Percentiles rank a stretch among this genome's conserved stretches.
phyloP scores from a whole-genome alignment of 1,140 invertebrate genomes.

The Neoseiulus cucumeris region DNA sequence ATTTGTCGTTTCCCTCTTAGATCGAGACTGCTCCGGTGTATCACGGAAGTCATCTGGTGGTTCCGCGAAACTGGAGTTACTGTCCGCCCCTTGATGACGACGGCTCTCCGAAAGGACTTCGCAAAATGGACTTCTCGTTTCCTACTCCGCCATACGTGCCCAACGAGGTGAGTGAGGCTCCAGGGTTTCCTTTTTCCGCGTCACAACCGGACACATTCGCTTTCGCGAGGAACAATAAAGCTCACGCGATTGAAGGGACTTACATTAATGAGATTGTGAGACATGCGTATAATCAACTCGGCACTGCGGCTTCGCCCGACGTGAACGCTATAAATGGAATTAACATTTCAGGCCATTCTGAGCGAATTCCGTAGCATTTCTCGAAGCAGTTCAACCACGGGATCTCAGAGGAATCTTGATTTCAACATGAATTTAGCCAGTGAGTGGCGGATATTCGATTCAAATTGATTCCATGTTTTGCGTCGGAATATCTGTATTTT shows the following conservation, averaged over 20 bases:
- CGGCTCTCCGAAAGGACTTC: not conserved
- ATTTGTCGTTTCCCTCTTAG: not conserved
- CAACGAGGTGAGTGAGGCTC: not conserved
- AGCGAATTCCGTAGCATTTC: conserved; percentile 7
- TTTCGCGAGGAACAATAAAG: no score
- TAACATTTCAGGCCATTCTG: not conserved
- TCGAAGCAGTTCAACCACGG: not conserved
- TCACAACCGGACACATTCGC: no score
- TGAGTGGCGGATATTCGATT: not conserved
- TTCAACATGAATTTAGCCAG: conserved; percentile 10
- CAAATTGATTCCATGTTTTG: no score
- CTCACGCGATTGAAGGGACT: no score
- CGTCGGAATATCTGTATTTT: no score
- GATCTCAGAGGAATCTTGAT: conserved; percentile 3
- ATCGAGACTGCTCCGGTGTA: conserved; percentile 3
- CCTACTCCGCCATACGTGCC: not conserved
- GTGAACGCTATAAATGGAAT: not conserved
- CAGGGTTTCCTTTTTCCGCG: not conserved
- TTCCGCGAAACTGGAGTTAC: conserved; percentile 4
- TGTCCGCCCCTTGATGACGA: not conserved
- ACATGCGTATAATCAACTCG: no score
- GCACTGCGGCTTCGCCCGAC: not conserved
- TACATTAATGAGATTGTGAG: not conserved
- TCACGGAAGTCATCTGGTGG: not conserved
- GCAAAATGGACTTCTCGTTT: not conserved